Evolutionary conservation across 2,113 vertebrate species (phyloP), one percentile per base, ranked within the genome.

Genomic region (Odobenus rosmarus): DNA sequence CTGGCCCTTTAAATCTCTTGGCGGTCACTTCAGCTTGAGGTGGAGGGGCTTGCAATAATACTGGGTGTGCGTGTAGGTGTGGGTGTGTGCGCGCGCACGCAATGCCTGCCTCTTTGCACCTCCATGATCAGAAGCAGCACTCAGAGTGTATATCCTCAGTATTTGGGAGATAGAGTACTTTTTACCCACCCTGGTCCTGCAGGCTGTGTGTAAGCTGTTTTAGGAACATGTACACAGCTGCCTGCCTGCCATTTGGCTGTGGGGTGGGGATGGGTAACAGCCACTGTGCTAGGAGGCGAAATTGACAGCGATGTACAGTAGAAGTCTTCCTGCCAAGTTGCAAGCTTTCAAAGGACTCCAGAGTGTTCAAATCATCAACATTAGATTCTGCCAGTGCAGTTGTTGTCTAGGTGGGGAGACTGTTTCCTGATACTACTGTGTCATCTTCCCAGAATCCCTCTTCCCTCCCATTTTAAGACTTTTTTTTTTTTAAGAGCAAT

Each of bases 371-470:
- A n/a, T 77, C 33, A 31, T 62, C 46, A 36, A 3, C 3, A 49
- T 77, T 4, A 51, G 42, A 77, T 49, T 51, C 31, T 62, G 57
- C 88, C 31, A 26, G 2, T 62, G 46, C 42, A 77, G 2, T 49
- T 49, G 24, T 77, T 62, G 72, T 28, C 0, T 4, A 90, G 72
- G 39, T 77, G 21, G 72, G 39, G 72, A 62, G 31, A 49, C 42
- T 77, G 72, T 62, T 90, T 90, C 42, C 88, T 90, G 57, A 42
- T 76, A 31, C 55, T 24, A 46, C 88, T 77, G 39, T 61, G 39
- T 39, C 55, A 3, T 36, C 42, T 36, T 77, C 72, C 42, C 42
- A 77, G 42, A 77, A 77, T 62, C 39, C 42, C 24, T 46, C 39
- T 10, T 74, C 72, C 39, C 13, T 46, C 24, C 46, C 23, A 74